A percentile compares a stretch with the other conserved stretches of the same genome.
Evolutionary conservation across 2,797 vertebrate genomes (phyloP).

Genomic region (Enoplosus armatus): DNA sequence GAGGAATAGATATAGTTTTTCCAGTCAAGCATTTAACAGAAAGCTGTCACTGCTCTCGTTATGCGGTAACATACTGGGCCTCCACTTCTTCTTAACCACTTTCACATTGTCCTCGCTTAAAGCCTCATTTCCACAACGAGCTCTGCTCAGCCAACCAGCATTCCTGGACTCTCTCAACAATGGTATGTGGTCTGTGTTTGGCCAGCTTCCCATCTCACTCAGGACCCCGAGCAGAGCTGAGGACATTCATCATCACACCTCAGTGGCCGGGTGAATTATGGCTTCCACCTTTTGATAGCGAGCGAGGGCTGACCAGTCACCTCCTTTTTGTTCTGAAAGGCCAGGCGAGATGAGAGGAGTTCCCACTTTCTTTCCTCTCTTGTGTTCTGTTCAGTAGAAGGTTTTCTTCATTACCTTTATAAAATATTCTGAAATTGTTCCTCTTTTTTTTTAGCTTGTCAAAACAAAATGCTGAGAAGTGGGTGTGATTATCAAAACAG

Average conservation of each 20-base stretch:
- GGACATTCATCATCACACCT: conserved; percentile 63
- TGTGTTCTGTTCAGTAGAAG: background rate
- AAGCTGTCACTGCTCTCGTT: conserved; percentile 22
- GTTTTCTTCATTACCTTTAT: background rate
- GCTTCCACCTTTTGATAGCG: conserved; percentile 55
- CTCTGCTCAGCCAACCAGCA: conserved; percentile 32
- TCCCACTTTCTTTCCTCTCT: background rate
- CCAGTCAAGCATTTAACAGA: conserved; percentile 1
- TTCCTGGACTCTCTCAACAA: conserved; percentile 49
- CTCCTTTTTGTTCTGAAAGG: conserved; percentile 49
- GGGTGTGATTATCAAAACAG: background rate
- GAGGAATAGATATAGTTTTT: background rate
- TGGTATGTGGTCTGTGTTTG: conserved; percentile 61
- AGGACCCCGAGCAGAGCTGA: conserved; percentile 29
- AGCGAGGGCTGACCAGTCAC: conserved; percentile 14
- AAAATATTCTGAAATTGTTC: background rate
- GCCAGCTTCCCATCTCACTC: conserved; percentile 37
- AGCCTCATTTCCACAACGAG: too few species aligned
- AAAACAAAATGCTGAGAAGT: conserved; percentile 2
- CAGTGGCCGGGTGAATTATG: conserved; percentile 37
- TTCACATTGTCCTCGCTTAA: conserved; percentile 31
- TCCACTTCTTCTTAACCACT: conserved; percentile 20
- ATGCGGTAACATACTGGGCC: conserved; percentile 6
- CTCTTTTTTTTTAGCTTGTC: background rate
- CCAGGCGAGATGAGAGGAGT: conserved; percentile 18